Base-by-base conservation (phyloP, 2,888 invertebrate species). In the Protonemura montana region DNA sequence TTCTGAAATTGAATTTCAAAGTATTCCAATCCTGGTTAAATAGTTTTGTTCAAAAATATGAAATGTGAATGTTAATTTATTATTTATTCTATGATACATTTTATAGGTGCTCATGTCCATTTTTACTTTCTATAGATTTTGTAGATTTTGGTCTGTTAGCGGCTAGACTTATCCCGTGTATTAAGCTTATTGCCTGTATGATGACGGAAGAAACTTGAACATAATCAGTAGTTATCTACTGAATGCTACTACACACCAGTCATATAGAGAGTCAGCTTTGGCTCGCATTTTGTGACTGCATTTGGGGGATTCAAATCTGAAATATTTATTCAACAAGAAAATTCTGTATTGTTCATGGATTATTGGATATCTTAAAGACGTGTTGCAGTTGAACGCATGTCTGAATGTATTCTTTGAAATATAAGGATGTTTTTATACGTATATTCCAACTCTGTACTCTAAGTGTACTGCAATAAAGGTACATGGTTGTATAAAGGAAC, bases 401-500 rank as follows among this genome's bases (percentile, higher is more conserved):
- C 28, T 81, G 81, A 29, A 81, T 78, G 78, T 59, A 59, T 59
- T 59, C 59, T 59, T 59, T 59, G 59, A 59, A 59, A 78, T 30
- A 81, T n/a, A 84, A 84, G 84, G 84, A 84, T 84, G 84, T 84
- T 84, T 84, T 84, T 84, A 84, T 84, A 84, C 84, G 84, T 84
- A 84, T 84, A 84, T 84, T 84, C 84, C 28, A 26, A 42, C 83
- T 84, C 26, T 84, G 76, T 76, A 76, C 76, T 76, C 26, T 27
- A 59, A 59, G 27, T 59, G 59, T 59, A 59, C 82, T 86, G 86
- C 87, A 87, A 87, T 87, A 87, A 87, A 87, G 87, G 87, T 85
- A 86, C 87, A 78, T 85, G 82, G 85, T 85, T 87, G 86, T 87
- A 59, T 59, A 59, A 59, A 59, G 21, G 21, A 59, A 3, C 2